Evolutionary conservation across 2,113 vertebrate genomes (phyloP).

Genomic region (Proterorhinus semilunaris): DNA sequence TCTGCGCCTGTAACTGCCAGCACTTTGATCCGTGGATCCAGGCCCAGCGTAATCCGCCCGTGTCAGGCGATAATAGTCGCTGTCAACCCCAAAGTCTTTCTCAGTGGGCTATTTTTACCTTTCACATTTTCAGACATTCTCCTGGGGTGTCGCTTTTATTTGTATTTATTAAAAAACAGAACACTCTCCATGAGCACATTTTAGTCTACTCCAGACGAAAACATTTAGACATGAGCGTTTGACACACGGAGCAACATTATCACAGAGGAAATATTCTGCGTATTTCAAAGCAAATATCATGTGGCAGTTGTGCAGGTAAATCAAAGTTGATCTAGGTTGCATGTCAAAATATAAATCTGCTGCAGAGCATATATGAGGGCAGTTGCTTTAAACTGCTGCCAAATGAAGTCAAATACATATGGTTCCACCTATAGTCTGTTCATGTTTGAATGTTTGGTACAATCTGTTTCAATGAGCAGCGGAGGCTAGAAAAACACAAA

Average conservation of each 20-base stretch:
- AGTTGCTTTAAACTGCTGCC: not conserved
- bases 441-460: not conserved
- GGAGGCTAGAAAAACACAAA: not conserved
- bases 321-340: conserved; percentile 6
- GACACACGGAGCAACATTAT: not conserved
- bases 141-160: conserved; percentile 17
- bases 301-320: conserved; percentile 10
- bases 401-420: not conserved
- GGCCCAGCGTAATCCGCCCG: conserved; percentile 46
- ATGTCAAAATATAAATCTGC: not conserved
- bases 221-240: conserved; percentile 7
- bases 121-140: conserved; percentile 22
- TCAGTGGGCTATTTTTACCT: conserved; percentile 31
- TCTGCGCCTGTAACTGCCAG: conserved; percentile 56
- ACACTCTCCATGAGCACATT: conserved; percentile 8
- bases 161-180: conserved; percentile 18
- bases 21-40: conserved; percentile 58
- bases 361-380: conserved; percentile 8
- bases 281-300: conserved; percentile 9
- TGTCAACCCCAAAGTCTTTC: conserved; percentile 35
- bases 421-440: not conserved
- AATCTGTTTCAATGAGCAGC: not conserved
- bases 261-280: not conserved
- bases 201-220: not conserved
- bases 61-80: conserved; percentile 45